Evolutionary conservation across 2,797 vertebrate species (phyloP).

Genomic region (Coendou prehensilis): DNA sequence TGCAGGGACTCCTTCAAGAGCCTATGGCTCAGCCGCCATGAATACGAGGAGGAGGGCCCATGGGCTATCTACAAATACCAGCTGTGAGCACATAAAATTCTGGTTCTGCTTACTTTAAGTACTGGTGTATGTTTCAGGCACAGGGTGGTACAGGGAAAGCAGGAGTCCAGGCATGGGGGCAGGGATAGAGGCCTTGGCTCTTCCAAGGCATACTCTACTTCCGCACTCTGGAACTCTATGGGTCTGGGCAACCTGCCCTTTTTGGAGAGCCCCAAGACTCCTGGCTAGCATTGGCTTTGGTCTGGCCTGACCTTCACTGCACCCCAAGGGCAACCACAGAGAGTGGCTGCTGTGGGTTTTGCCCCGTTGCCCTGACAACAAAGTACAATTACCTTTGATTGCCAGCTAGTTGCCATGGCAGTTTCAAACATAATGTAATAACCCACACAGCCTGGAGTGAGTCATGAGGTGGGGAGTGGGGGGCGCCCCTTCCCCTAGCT

Average conservation of each 20-base stretch:
- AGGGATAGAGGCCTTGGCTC: not conserved
- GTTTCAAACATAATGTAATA: conserved; percentile 89
- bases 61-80: conserved; percentile 75
- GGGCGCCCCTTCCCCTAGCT: conserved; percentile 83
- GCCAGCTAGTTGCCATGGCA: conserved; percentile 91
- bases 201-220: not conserved
- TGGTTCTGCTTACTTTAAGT: conserved; percentile 68
- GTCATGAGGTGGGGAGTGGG: conserved; percentile 82
- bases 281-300: conserved; percentile 16
- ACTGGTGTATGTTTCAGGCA: conserved; percentile 59
- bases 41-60: conserved; percentile 67
- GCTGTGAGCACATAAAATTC: conserved; percentile 81
- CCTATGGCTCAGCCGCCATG: conserved; percentile 81
- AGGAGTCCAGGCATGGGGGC: not conserved
- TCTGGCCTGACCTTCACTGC: conserved; percentile 78
- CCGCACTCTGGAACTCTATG: not conserved
- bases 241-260: conserved; percentile 7
- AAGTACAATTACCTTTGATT: conserved; percentile 89
- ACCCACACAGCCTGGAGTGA: conserved; percentile 88
- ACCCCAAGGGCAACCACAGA: conserved; percentile 82
- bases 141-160: not conserved
- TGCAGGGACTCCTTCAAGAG: conserved; percentile 87
- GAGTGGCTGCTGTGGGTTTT: conserved; percentile 86
- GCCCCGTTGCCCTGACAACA: conserved; percentile 89
- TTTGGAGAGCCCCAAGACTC: not conserved